Conservation (phyloP, 2,888 invertebrate species). For the Pristionchus fissidentatus region DNA sequence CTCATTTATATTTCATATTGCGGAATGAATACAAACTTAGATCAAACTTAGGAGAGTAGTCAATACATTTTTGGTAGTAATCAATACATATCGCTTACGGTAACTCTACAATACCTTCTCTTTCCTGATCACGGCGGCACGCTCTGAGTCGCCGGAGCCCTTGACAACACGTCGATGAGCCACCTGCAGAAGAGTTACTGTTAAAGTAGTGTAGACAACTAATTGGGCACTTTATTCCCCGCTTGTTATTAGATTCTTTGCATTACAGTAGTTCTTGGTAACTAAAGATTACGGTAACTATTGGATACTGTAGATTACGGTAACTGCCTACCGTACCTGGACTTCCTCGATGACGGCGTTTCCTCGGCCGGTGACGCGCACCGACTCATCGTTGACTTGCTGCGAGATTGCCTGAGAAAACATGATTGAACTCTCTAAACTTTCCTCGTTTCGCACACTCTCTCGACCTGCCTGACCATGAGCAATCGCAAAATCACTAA, state of each 20-base stretch:
- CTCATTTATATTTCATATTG: no score
- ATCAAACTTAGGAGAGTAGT: no score
- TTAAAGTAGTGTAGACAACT: not conserved
- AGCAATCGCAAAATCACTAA: not conserved
- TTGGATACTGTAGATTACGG: not conserved
- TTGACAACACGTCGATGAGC: not conserved
- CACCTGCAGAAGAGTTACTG: slow-evolving; percentile 21
- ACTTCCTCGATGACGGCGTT: slow-evolving; percentile 68
- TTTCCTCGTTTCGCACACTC: no score
- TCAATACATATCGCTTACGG: no score
- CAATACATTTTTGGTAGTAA: no score
- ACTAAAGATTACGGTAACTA: not conserved
- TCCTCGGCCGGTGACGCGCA: slow-evolving; percentile 66
- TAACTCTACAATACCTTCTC: slow-evolving; percentile 40
- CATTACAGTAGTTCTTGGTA: not conserved
- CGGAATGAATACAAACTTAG: no score
- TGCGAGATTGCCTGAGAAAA: slow-evolving; percentile 61
- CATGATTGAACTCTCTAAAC: no score
- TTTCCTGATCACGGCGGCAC: not conserved
- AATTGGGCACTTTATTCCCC: not conserved
- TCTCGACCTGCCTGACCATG: no score
- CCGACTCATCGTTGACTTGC: slow-evolving; percentile 58
- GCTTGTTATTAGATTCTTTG: not conserved
- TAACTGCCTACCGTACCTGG: slow-evolving; percentile 46
- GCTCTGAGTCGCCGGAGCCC: slow-evolving; percentile 19